Base-by-base conservation (phyloP, 2,888 invertebrate species). In the Anagyrus pseudococci region DNA sequence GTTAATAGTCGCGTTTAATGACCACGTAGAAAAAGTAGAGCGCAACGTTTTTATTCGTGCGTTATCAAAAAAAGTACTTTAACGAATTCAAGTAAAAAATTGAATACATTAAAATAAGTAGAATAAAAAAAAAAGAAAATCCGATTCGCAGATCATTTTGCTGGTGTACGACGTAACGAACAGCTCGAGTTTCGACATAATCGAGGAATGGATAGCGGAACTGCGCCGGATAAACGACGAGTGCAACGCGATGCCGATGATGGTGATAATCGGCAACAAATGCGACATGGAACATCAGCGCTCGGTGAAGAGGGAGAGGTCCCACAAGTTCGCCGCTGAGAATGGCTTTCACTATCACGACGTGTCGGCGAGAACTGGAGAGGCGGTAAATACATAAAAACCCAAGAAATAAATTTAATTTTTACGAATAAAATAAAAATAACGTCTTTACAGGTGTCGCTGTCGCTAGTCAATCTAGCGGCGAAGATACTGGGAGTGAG, bases 161-260 rank as follows among this genome's bases (percentile, higher is more conserved):
- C 83, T 94, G 68, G 90, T 93, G 0, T 94, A 93, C 77, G 94
- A 95, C 77, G 87, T 95, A 57, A 93, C 93, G 29, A 92, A 90
- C 77, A 83, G 86, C 50, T 84, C 87, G 70, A 93, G 92, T 77
- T 94, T 95, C 79, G 92, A 92, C 60, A 88, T 87, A 73, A 81
- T 94, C 19, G 83, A 84, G 41, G 84, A 86, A 55, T 96, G 95
- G 95, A 83, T 92, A 67, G 79, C 82, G 1, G 82, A 82, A 63
- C 83, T 88, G 0, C 83, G 83, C 54, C 78, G 81, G 15, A 79
- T 84, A 22, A 81, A 80, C 47, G 79, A 82, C 25, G 66, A 72
- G 15, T 82, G 85, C 66, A 70, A 81, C 0, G 83, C 83, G 57
- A 83, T 83, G 70, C 87, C 88, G 0, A 70, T 85, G 23, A 82